Evolutionary conservation across 2,797 vertebrate genomes (phyloP).

Genomic region (Gephyroberyx darwinii): DNA sequence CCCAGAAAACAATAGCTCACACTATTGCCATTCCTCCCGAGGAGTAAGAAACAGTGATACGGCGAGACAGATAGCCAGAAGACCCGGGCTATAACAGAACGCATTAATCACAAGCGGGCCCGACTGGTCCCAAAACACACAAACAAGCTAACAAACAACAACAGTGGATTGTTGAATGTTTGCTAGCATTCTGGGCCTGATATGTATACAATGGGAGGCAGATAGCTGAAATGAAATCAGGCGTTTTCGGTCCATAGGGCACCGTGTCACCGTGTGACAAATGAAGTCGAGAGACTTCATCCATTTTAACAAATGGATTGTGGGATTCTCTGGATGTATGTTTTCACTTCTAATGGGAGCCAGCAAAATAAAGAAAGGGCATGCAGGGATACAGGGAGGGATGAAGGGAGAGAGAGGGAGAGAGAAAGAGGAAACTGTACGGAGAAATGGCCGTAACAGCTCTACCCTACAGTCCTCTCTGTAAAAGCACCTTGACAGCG

Average conservation of each 20-base stretch:
- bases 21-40: slow-evolving; percentile 6
- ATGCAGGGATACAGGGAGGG: background rate
- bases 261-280: slow-evolving; percentile 8
- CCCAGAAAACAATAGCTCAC: slow-evolving; percentile 23
- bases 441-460: slow-evolving; percentile 3
- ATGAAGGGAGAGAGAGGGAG: background rate
- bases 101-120: slow-evolving; percentile 29
- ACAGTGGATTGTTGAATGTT: slow-evolving; percentile 13
- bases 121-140: slow-evolving; percentile 19
- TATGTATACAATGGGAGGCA: slow-evolving; percentile 18
- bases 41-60: slow-evolving; percentile 19
- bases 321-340: slow-evolving; percentile 21
- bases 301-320: slow-evolving; percentile 24
- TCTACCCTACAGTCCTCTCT: background rate
- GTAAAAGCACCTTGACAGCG: slow-evolving; percentile 8
- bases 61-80: slow-evolving; percentile 29
- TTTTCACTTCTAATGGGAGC: slow-evolving; percentile 6
- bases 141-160: background rate
- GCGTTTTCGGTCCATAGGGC: background rate
- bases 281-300: slow-evolving; percentile 20
- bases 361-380: background rate
- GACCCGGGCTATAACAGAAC: slow-evolving; percentile 33
- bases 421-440: background rate
- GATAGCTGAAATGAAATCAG: slow-evolving; percentile 15
- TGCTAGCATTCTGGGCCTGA: slow-evolving; percentile 8